Evolutionary conservation across 2,888 invertebrate species (phyloP).

Genomic region (Drosophila neonasuta): DNA sequence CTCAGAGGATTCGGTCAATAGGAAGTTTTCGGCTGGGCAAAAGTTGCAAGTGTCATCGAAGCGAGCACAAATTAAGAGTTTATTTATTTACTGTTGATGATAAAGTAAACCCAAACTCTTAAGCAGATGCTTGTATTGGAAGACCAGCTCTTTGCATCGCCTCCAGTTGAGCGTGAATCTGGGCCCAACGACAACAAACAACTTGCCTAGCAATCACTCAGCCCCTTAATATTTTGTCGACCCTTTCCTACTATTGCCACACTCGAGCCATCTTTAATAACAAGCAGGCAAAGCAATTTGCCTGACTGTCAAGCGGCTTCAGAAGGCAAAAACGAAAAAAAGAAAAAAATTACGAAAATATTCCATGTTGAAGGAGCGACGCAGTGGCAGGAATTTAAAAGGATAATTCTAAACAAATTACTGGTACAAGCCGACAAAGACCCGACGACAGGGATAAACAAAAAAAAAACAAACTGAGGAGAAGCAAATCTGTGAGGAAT

Average conservation of each 20-base stretch:
- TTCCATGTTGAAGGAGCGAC: slow-evolving; percentile 29
- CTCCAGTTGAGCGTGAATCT: slow-evolving; percentile 60
- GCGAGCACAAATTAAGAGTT: slow-evolving; percentile 66
- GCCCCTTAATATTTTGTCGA: too few relatives aligned
- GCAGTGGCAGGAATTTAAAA: slow-evolving; percentile 62
- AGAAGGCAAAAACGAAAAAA: slow-evolving; percentile 8
- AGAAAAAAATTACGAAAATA: background rate
- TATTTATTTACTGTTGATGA: slow-evolving; percentile 66
- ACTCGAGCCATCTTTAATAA: slow-evolving; percentile 34
- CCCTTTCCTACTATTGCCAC: background rate
- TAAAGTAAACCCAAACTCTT: slow-evolving; percentile 15
- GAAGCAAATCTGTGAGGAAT: slow-evolving; percentile 8
- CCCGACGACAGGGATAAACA: slow-evolving; percentile 27
- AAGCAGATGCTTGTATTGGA: slow-evolving; percentile 3
- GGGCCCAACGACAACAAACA: slow-evolving; percentile 5
- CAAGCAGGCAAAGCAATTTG: slow-evolving; percentile 67
- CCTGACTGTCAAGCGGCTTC: slow-evolving; percentile 41
- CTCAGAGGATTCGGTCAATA: slow-evolving; percentile 18
- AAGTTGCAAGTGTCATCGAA: slow-evolving; percentile 44
- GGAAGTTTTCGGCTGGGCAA: slow-evolving; percentile 24
- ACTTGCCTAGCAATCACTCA: background rate
- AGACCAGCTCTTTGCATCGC: slow-evolving; percentile 35
- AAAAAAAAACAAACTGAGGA: background rate
- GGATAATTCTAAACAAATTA: slow-evolving; percentile 76
- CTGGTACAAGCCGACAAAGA: slow-evolving; percentile 40